These are phyloP conservation scores for Pleuronectes platessa DNA, from an alignment of 2,113 vertebrate species.

Conservation along the genomic window DNA sequence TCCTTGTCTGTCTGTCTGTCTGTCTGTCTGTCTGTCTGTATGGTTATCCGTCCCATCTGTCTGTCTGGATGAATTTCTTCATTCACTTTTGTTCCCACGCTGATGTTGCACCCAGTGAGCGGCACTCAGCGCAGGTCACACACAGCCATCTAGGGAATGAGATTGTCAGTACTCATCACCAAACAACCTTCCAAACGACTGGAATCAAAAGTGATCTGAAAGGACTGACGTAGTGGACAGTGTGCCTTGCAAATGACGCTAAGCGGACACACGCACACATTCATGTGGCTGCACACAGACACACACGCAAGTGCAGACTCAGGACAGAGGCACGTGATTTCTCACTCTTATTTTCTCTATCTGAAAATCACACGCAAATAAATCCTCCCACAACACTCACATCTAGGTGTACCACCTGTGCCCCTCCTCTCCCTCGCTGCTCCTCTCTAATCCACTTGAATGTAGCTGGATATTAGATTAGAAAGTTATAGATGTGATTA, in stretches of 20 bases:
- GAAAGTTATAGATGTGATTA: conserved; percentile 83
- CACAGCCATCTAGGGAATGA: conserved; percentile 72
- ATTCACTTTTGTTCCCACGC: conserved; percentile 53
- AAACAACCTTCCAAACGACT: conserved; percentile 41
- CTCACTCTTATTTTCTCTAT: conserved; percentile 51
- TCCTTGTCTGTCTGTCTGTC: conserved; percentile 39
- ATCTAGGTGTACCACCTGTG: conserved; percentile 67
- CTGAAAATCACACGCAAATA: conserved; percentile 49
- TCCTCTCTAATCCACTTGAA: conserved; percentile 77
- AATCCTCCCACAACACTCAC: conserved; percentile 59
- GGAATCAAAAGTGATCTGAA: conserved; percentile 71
- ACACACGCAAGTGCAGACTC: neutral
- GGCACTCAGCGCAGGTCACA: conserved; percentile 40
- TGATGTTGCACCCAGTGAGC: conserved; percentile 12
- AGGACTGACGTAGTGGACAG: conserved; percentile 45
- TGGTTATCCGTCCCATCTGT: conserved; percentile 28
- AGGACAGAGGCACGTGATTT: conserved; percentile 33
- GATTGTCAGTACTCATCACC: conserved; percentile 67
- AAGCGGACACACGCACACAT: neutral
- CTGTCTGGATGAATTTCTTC: conserved; percentile 47
- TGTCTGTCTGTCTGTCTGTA: conserved; percentile 16
- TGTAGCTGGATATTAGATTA: conserved; percentile 80
- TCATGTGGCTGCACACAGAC: neutral
- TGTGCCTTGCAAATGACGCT: conserved; percentile 22
- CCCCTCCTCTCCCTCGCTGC: conserved; percentile 43